Evolutionary conservation across 2,797 vertebrate species (phyloP).

Genomic region (Sardinella longiceps): DNA sequence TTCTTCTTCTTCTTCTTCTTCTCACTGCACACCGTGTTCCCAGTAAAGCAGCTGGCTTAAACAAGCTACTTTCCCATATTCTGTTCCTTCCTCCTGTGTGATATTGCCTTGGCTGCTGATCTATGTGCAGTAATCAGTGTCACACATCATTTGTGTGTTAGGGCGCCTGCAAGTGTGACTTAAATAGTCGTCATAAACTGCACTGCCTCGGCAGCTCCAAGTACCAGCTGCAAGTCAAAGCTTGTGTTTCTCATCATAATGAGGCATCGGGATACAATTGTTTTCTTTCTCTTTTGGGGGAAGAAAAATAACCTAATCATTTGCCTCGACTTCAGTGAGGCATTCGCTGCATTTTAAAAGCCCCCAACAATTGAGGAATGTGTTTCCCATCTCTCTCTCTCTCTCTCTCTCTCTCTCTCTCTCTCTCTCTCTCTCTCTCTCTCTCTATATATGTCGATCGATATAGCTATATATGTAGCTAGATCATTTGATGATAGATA

Average conservation of each 20-base stretch:
- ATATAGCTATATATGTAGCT: too few species aligned
- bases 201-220: slow-evolving; percentile 5
- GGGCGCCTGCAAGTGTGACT: not conserved
- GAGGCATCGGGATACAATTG: slow-evolving; percentile 1
- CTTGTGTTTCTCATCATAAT: not conserved
- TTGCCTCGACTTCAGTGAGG: slow-evolving; percentile 15
- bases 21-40: not conserved
- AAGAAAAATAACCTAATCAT: slow-evolving; percentile 24
- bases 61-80: not conserved
- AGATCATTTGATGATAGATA: not conserved
- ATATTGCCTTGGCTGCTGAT: slow-evolving; percentile 15
- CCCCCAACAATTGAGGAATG: not conserved
- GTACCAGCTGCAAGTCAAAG: not conserved
- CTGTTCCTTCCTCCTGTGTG: slow-evolving; percentile 26
- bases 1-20: not conserved
- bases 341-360: not conserved
- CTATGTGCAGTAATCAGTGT: slow-evolving; percentile 9
- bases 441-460: too few species aligned
- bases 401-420: not conserved
- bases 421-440: not conserved
- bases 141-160: slow-evolving; percentile 20
- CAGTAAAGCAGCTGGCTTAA: not conserved
- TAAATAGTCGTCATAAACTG: slow-evolving; percentile 35
- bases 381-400: not conserved
- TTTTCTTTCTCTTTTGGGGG: not conserved